phyloP scores from a whole-genome alignment of 2,888 invertebrate species.

The Harpagoxenus sublaevis region DNA sequence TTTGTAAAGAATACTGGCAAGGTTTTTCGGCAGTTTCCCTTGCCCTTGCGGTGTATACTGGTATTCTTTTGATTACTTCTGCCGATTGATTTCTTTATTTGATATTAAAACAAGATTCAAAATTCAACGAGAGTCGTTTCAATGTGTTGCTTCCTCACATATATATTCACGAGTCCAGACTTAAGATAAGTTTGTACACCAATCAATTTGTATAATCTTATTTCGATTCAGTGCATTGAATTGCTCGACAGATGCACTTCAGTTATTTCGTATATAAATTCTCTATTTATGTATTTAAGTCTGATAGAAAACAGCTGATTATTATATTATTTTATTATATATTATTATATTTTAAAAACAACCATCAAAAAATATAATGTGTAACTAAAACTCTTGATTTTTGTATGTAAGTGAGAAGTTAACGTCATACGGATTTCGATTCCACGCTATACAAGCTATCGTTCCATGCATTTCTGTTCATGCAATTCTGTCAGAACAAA shows the following conservation, averaged over 20 bases:
- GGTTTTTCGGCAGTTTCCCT: too few relatives aligned
- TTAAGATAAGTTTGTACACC: too few relatives aligned
- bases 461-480: conserved; percentile 79
- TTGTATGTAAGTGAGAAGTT: not conserved
- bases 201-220: conserved; percentile 29
- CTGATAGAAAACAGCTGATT: not conserved
- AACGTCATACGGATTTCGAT: not conserved
- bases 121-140: too few relatives aligned
- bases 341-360: not conserved
- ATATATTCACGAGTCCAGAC: too few relatives aligned
- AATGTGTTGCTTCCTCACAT: too few relatives aligned
- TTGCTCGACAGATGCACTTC: not conserved
- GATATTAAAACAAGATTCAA: too few relatives aligned
- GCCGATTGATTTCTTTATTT: too few relatives aligned
- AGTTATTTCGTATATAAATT: not conserved
- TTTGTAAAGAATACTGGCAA: too few relatives aligned
- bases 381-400: not conserved
- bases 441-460: conserved; percentile 80
- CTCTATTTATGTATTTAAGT: not conserved
- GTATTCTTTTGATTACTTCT: too few relatives aligned
- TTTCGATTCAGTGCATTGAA: conserved; percentile 11
- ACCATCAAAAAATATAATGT: not conserved
- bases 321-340: not conserved
- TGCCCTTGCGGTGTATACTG: too few relatives aligned
- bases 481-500: conserved; percentile 82